Evolutionary conservation across 2,888 invertebrate genomes (phyloP), one percentile per base, ranked within the genome.

Genomic region (Arctia plantaginis): DNA sequence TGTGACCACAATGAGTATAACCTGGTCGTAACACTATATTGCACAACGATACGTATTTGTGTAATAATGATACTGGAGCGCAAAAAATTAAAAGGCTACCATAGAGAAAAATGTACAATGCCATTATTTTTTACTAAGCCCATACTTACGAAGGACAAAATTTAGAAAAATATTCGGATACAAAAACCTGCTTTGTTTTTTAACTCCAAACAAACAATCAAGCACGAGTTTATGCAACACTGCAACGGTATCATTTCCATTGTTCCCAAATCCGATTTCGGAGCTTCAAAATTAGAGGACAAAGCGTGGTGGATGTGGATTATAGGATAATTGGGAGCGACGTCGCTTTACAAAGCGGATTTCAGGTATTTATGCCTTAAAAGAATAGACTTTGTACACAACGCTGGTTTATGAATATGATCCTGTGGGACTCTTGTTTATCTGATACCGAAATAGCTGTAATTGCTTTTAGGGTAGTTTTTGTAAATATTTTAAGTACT

Each of bases 231-330:
- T 65, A 67, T 55, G 67, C 51, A 67, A 68, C 33, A 27, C 30
- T 66, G 67, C 71, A 71, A 65, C 64, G n/a, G 39, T 67, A 74
- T 68, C 67, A 65, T 71, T 35, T n/a, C 65, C 69, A 75, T 75
- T 75, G 75, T 75, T 65, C 68, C 64, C 33, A 69, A 72, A 75
- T 84, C 84, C 82, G 84, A 84, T 73, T 87, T 83, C 76, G 75
- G 79, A 80, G 76, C 77, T 82, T 69, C 79, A 80, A 89, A 88
- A 87, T 86, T 82, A 88, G 81, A 83, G 87, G 80, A 87, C 85
- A 87, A 86, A 84, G 83, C 85, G 75, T 82, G 81, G 88, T 88
- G 88, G 88, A 89, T 86, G 88, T 86, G 87, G 90, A 91, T 90
- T 90, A 89, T 83, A 66, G 87, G 84, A 87, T 89, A 90, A 90